Evolutionary conservation across 2,113 vertebrate species (phyloP), one percentile per base, ranked within the genome.

Genomic region (Oryzias celebensis): DNA sequence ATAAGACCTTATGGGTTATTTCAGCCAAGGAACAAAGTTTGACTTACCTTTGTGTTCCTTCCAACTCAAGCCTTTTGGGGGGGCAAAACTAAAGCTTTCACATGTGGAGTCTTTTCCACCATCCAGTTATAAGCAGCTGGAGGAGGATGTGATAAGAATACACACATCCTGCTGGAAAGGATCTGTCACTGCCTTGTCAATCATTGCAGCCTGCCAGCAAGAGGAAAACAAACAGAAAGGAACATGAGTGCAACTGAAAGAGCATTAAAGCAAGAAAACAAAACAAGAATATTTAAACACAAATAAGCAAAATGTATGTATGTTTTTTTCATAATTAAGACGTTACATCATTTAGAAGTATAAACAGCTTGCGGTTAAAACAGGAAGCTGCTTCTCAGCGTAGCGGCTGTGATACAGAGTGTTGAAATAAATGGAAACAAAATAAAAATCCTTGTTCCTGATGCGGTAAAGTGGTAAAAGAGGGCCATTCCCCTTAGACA

Each of bases 71-170:
- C 36, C 8, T 44, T 50, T 51, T 18, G 24, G 15, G 6, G 15
- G 26, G 14, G 18, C 45, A 24, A 14, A 53, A 51, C 12, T 22
- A 17, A 45, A 17, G 41, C 41, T 14, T 17, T 20, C 8, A 31
- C 14, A 8, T 7, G 14, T 0, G 8, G 17, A 28, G n/a, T 8
- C 23, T 26, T 61, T n/a, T 42, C 31, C 31, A 56, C 48, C 43
- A 54, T 3, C 14, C 3, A 41, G 16, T 28, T 24, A 13, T 14
- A 54, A 48, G 36, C 47, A 62, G 64, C 58, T 36, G 45, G 52
- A 66, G 77, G 50, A 75, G 83, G 86, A 88, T 81, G 68, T 79
- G 86, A 88, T 85, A 88, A 83, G 83, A 68, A 76, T 60, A 77
- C 48, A 49, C 47, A 69, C 75, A 79, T 87, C 77, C 84, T 62